These are phyloP conservation scores for Pyrrhosoma nymphula DNA, from an alignment of 2,888 invertebrate genomes.

Conservation along the genomic window DNA sequence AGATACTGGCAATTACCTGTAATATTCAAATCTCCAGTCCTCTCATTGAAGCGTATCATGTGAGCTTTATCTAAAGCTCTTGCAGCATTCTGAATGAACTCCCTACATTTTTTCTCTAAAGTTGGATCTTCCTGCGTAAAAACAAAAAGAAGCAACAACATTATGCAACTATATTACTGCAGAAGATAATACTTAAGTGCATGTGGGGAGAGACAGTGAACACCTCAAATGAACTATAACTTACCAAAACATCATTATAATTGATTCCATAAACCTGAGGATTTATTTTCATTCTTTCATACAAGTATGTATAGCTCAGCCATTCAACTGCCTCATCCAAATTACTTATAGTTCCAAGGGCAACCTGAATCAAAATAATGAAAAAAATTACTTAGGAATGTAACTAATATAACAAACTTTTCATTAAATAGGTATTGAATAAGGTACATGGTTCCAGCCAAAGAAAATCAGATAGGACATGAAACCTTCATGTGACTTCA, in stretches of 20 bases:
- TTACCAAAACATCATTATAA: slow-evolving; percentile 82
- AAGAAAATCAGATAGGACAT: no score
- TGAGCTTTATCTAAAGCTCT: slow-evolving; percentile 92
- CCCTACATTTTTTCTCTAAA: slow-evolving; percentile 87
- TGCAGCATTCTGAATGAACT: slow-evolving; percentile 89
- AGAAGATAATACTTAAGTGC: background rate
- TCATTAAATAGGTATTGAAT: background rate
- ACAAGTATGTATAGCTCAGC: slow-evolving; percentile 98
- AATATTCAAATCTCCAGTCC: slow-evolving; percentile 86
- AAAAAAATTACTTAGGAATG: slow-evolving; percentile 46
- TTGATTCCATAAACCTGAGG: slow-evolving; percentile 88
- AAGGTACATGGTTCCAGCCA: no score
- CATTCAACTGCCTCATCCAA: slow-evolving; percentile 98
- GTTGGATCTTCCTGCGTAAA: slow-evolving; percentile 87
- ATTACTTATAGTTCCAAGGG: slow-evolving; percentile 97
- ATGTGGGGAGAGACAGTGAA: background rate
- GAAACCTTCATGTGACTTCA: no score
- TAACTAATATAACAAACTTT: slow-evolving; percentile 21
- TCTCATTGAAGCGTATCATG: slow-evolving; percentile 95
- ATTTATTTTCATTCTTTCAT: slow-evolving; percentile 95
- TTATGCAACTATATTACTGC: background rate
- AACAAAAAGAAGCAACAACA: slow-evolving; percentile 76
- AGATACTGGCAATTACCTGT: slow-evolving; percentile 74
- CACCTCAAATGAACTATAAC: slow-evolving; percentile 28
- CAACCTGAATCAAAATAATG: slow-evolving; percentile 81